phyloP scores from a whole-genome alignment of 2,797 vertebrate genomes.

The Simalia tracyae region DNA sequence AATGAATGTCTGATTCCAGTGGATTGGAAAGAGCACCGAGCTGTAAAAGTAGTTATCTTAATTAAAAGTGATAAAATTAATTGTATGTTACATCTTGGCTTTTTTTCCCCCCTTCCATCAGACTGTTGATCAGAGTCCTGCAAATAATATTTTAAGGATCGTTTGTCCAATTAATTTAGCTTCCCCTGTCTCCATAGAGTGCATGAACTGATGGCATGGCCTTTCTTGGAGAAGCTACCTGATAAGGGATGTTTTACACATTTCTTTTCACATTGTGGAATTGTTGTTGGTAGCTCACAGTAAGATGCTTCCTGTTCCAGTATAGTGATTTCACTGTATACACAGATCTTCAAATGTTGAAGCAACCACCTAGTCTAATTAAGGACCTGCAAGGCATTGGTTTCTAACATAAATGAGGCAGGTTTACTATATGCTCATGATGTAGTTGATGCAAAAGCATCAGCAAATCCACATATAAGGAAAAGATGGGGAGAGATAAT shows the following conservation, averaged over 20 bases:
- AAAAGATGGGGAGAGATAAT: background rate
- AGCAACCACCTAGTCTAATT: background rate
- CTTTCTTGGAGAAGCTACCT: background rate
- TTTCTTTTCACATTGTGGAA: background rate
- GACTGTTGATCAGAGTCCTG: conserved; percentile 49
- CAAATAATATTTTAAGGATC: conserved; percentile 52
- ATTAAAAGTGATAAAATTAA: conserved; percentile 34
- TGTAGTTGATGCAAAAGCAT: background rate
- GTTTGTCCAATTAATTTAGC: conserved; percentile 52
- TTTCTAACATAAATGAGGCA: background rate
- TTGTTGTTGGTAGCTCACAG: background rate
- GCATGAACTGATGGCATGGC: background rate
- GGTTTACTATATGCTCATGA: background rate
- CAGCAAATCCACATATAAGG: background rate
- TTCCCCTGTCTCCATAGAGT: conserved; percentile 33
- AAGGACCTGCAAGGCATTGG: background rate
- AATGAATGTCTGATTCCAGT: background rate
- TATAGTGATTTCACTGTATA: background rate
- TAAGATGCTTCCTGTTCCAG: background rate
- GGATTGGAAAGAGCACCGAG: background rate
- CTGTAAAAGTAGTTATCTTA: conserved; percentile 6
- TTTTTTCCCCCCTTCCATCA: background rate
- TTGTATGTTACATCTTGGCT: conserved; percentile 19
- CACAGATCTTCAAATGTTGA: background rate
- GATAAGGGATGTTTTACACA: conserved; percentile 15